Conservation (phyloP, 2,113 vertebrate genomes). For the Nymphicus hollandicus region DNA sequence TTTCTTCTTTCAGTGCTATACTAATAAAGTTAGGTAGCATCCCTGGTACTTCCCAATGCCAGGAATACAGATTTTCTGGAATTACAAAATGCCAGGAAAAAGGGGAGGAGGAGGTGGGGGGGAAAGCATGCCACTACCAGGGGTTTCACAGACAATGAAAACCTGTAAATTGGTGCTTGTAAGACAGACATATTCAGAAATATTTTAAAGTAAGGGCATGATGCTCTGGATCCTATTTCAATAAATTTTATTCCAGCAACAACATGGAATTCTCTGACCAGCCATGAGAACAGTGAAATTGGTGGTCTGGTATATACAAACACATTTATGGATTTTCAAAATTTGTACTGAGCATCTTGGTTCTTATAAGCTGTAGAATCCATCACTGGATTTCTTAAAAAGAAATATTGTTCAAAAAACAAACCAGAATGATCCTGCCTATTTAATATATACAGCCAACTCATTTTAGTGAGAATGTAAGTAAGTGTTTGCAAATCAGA, state of each 20-base stretch:
- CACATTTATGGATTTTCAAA: not conserved
- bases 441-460: not conserved
- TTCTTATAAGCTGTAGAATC: slow-evolving; percentile 1
- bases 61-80: slow-evolving; percentile 31
- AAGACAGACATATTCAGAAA: not conserved
- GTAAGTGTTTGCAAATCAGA: not conserved
- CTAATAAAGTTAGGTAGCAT: not conserved
- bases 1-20: not conserved
- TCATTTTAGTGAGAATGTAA: fast-evolving
- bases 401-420: not conserved
- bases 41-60: not conserved
- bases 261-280: slow-evolving; percentile 29
- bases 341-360: not conserved
- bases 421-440: not conserved
- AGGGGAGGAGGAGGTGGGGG: not conserved
- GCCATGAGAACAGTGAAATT: slow-evolving; percentile 18
- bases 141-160: slow-evolving; percentile 13
- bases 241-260: not conserved
- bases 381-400: not conserved
- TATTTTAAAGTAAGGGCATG: not conserved
- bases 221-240: slow-evolving; percentile 21
- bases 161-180: not conserved
- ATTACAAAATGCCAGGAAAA: slow-evolving; percentile 15
- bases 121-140: not conserved
- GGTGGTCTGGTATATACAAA: not conserved